Conservation (phyloP, 1,140 invertebrate genomes). For the Lerema accius region DNA sequence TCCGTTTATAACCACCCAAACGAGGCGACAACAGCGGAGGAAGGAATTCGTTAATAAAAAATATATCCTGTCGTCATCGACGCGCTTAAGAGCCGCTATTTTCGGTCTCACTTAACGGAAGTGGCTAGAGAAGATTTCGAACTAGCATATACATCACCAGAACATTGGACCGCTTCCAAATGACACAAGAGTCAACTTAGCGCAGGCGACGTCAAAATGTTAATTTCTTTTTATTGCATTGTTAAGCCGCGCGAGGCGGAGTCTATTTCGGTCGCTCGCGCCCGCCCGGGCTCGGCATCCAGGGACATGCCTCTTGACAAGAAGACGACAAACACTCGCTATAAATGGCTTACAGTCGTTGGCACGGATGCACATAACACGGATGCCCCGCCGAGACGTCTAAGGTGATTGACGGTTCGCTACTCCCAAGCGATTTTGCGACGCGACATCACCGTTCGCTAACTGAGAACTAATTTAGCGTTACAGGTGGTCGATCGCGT, state of each 20-base stretch:
- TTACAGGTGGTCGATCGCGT: conserved; percentile 22
- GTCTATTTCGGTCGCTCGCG: conserved; percentile 77
- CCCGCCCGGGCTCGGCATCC: conserved; percentile 71
- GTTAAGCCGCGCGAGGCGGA: conserved; percentile 75
- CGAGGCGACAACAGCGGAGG: conserved; percentile 43
- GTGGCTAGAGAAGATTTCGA: conserved; percentile 62
- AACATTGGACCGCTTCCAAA: conserved; percentile 78
- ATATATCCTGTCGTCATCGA: conserved; percentile 60
- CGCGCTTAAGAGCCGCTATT: conserved; percentile 61
- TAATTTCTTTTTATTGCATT: conserved; percentile 83
- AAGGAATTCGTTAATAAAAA: conserved; percentile 48
- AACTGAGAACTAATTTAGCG: conserved; percentile 23
- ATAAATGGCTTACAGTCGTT: conserved; percentile 72
- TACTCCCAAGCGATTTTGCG: conserved; percentile 24
- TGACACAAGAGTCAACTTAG: conserved; percentile 81
- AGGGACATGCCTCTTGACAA: conserved; percentile 71
- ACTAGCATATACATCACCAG: conserved; percentile 71
- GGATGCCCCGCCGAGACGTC: conserved; percentile 36
- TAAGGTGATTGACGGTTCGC: conserved; percentile 36
- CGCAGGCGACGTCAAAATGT: conserved; percentile 72
- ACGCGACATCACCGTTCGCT: conserved; percentile 7
- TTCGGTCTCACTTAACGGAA: conserved; percentile 74
- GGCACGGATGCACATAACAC: conserved; percentile 45
- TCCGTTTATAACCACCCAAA: conserved; percentile 44
- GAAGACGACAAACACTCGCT: conserved; percentile 72